Percentiles rank a stretch among this genome's conserved stretches.
Conservation (phyloP, 2,888 invertebrate genomes). For the Melipona beecheii region DNA sequence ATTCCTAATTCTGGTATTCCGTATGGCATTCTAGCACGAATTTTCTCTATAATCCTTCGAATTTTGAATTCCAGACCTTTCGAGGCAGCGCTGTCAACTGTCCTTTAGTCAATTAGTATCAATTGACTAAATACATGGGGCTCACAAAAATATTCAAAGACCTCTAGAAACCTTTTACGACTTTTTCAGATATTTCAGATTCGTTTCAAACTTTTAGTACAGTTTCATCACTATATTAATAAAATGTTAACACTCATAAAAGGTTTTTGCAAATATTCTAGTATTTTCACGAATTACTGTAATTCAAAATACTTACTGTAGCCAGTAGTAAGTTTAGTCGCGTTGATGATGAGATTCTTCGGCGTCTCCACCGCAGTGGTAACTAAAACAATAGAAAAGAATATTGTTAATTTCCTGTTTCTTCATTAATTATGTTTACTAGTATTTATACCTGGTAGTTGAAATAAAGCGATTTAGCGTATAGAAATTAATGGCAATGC, state of each 20-base stretch:
- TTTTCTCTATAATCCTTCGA: conserved; percentile 76
- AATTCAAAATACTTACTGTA: conserved; percentile 76
- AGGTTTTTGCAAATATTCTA: background rate
- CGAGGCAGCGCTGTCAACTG: conserved; percentile 81
- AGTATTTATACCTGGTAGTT: too few relatives aligned
- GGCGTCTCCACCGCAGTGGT: conserved; percentile 78
- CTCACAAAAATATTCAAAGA: background rate
- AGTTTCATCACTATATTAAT: too few relatives aligned
- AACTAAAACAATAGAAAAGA: conserved; percentile 67
- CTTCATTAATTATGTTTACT: background rate
- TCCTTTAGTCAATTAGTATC: conserved; percentile 65
- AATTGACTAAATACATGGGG: background rate
- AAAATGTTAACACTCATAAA: background rate
- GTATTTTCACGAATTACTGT: background rate
- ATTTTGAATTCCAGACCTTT: conserved; percentile 80
- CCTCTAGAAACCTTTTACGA: too few relatives aligned
- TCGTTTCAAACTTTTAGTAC: too few relatives aligned
- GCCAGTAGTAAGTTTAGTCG: conserved; percentile 78
- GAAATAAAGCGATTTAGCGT: conserved; percentile 12
- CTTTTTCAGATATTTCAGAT: too few relatives aligned
- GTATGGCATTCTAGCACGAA: conserved; percentile 77
- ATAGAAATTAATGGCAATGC: background rate
- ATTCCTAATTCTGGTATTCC: conserved; percentile 79
- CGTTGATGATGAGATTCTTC: conserved; percentile 77
- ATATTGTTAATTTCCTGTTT: background rate